Conservation (phyloP, 2,888 invertebrate genomes). For the Stenurella melanura region DNA sequence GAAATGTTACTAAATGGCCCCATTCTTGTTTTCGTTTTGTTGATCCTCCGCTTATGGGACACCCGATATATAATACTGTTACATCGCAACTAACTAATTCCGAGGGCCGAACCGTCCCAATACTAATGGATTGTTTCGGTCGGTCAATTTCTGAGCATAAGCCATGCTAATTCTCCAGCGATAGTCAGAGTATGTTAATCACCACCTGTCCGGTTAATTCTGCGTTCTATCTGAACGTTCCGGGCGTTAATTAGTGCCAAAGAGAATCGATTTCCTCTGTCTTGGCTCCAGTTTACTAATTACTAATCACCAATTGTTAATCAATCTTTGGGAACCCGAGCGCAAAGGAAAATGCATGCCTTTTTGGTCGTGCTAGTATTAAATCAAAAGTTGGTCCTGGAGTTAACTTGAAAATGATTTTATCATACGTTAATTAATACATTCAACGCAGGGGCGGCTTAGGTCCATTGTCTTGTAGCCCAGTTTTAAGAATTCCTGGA, state of each 20-base stretch:
- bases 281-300: conserved; percentile 40
- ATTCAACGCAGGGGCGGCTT: too few species aligned
- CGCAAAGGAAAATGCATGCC: conserved; percentile 8
- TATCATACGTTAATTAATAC: not conserved
- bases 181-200: conserved; percentile 42
- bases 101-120: conserved; percentile 12
- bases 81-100: not conserved
- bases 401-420: not conserved
- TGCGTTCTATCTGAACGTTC: conserved; percentile 32
- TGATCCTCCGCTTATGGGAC: too few species aligned
- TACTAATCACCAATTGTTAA: conserved; percentile 32
- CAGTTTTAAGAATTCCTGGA: too few species aligned
- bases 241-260: conserved; percentile 33
- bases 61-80: not conserved
- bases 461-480: too few species aligned
- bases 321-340: not conserved
- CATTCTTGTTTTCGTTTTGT: too few species aligned
- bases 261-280: conserved; percentile 42
- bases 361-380: not conserved
- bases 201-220: conserved; percentile 40
- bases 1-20: too few species aligned
- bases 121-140: conserved; percentile 15
- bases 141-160: conserved; percentile 12
- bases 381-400: not conserved
- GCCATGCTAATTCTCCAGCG: conserved; percentile 37